These are phyloP conservation scores for Penaeus japonicus DNA, from an alignment of 1,140 invertebrate genomes.

Conservation along the genomic window DNA sequence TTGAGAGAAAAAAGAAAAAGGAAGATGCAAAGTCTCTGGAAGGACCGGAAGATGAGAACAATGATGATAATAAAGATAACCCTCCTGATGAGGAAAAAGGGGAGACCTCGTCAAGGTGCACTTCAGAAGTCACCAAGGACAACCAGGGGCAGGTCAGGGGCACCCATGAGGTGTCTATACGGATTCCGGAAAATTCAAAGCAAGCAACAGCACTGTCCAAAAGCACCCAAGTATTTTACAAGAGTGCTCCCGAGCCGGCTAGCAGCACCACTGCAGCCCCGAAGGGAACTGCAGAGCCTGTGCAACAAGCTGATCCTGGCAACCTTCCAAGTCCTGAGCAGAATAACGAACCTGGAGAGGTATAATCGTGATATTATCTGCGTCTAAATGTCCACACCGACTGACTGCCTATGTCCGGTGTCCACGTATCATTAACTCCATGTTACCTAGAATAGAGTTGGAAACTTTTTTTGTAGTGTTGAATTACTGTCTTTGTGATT, in stretches of 20 bases:
- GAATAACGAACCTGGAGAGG: too few species aligned
- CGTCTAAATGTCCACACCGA: conserved; percentile 19
- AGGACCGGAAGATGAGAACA: conserved; percentile 6
- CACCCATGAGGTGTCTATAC: conserved; percentile 10
- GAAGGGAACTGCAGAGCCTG: too few species aligned
- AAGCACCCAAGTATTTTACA: too few species aligned
- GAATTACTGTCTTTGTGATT: conserved; percentile 9
- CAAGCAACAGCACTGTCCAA: conserved; percentile 12
- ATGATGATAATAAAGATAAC: neutral
- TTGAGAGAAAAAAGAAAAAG: conserved; percentile 51
- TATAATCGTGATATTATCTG: too few species aligned
- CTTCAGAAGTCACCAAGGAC: neutral
- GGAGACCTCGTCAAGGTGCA: neutral
- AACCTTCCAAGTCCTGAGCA: too few species aligned
- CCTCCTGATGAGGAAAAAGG: neutral
- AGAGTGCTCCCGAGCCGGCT: too few species aligned
- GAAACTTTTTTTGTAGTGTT: neutral
- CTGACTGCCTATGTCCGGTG: conserved; percentile 14
- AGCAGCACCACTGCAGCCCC: too few species aligned
- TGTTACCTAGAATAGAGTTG: conserved; percentile 38
- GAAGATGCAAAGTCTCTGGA: neutral
- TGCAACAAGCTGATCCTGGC: too few species aligned
- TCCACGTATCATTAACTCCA: conserved; percentile 13
- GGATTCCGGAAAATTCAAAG: neutral
- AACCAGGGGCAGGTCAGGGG: conserved; percentile 8